phyloP scores from a whole-genome alignment of 2,113 vertebrate species.

The Mugil cephalus region DNA sequence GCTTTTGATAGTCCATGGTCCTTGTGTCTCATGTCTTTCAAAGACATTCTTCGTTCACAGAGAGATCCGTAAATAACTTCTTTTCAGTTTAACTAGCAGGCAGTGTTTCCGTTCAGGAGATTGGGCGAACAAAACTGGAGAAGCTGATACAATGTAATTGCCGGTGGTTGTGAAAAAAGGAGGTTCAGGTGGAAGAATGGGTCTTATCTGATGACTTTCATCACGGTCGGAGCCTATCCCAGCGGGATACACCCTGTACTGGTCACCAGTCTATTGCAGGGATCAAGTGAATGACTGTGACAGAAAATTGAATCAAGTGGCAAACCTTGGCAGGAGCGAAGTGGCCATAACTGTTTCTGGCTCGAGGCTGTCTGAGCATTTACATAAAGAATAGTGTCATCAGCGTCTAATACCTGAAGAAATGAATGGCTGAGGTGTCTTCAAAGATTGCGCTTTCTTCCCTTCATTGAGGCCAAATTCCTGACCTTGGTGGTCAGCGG shows the following conservation, averaged over 20 bases:
- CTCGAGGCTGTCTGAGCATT: slow-evolving; percentile 4
- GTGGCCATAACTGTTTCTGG: neutral
- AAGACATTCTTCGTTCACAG: slow-evolving; percentile 17
- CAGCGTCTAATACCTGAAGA: slow-evolving; percentile 5
- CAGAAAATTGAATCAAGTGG: neutral
- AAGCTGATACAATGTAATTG: slow-evolving; percentile 42
- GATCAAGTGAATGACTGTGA: neutral
- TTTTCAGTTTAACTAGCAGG: slow-evolving; percentile 19
- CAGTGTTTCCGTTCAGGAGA: slow-evolving; percentile 34
- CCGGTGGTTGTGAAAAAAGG: slow-evolving; percentile 23
- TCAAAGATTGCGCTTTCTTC: neutral
- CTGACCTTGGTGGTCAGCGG: slow-evolving; percentile 7
- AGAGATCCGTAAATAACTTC: slow-evolving; percentile 26
- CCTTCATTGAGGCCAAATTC: neutral
- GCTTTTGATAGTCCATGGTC: neutral
- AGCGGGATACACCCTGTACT: too few relatives aligned
- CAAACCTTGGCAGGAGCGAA: neutral
- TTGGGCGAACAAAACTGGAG: slow-evolving; percentile 28
- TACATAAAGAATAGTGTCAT: slow-evolving; percentile 22
- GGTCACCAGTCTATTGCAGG: too few relatives aligned
- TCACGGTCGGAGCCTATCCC: too few relatives aligned
- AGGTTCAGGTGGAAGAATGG: slow-evolving; percentile 32
- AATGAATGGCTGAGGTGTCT: slow-evolving; percentile 1
- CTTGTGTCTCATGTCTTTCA: neutral
- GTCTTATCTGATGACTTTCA: slow-evolving; percentile 20